Evolutionary conservation across 2,888 invertebrate genomes (phyloP).

Genomic region (Atethmia centrago): DNA sequence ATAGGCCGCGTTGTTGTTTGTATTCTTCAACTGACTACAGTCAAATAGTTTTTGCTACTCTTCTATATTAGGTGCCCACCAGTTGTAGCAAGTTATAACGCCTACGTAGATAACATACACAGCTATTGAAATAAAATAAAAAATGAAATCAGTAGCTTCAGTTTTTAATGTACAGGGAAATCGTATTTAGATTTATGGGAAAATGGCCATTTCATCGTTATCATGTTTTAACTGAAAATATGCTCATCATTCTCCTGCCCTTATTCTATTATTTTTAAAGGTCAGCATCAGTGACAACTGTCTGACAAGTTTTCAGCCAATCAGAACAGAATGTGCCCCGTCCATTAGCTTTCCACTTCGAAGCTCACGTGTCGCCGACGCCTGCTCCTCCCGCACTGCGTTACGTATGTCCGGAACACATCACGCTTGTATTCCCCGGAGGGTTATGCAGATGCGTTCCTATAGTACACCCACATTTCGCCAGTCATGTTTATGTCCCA

Average conservation of each 20-base stretch:
- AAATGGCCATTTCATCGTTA: background rate
- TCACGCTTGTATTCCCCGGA: background rate
- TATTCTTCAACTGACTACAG: background rate
- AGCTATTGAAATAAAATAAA: background rate
- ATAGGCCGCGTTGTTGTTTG: no score
- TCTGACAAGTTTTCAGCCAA: background rate
- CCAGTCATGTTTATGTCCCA: no score
- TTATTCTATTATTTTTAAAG: background rate
- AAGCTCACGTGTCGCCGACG: slow-evolving; percentile 1
- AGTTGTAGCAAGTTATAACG: background rate
- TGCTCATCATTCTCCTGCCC: background rate
- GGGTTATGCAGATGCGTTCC: background rate
- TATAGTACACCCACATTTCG: background rate
- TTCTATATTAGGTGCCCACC: background rate
- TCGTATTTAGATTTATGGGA: background rate
- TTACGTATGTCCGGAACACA: background rate
- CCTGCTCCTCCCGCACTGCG: background rate
- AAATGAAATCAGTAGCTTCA: background rate
- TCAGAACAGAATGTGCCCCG: background rate
- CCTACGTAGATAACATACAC: slow-evolving; percentile 9
- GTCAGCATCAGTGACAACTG: background rate
- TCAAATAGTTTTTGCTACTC: slow-evolving; percentile 12
- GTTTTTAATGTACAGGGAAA: background rate
- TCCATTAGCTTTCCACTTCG: background rate
- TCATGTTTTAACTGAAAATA: background rate